Evolutionary conservation across 2,113 vertebrate species (phyloP).

Genomic region (Labeo catla): DNA sequence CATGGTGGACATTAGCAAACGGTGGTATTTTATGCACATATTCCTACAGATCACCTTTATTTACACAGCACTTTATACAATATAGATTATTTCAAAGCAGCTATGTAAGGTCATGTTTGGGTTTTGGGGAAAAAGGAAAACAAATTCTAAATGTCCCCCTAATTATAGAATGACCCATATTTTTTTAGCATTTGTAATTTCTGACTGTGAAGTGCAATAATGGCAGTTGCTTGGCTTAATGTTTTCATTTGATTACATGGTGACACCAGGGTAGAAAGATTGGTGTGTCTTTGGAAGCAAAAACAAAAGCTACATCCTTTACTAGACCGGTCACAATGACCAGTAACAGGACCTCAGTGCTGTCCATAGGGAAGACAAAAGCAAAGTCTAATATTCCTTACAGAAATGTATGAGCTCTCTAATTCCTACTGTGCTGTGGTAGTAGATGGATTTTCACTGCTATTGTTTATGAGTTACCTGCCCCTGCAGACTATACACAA

Average conservation of each 20-base stretch:
- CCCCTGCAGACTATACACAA: not conserved
- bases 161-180: no score
- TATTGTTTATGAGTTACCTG: not conserved
- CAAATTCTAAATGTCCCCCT: no score
- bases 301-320: not conserved
- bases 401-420: not conserved
- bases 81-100: no score
- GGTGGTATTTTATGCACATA: no score
- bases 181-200: not conserved
- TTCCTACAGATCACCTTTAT: no score
- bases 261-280: not conserved
- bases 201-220: not conserved
- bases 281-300: not conserved
- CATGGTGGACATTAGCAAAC: no score
- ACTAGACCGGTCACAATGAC: not conserved
- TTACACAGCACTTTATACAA: no score
- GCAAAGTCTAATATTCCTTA: not conserved
- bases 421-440: not conserved
- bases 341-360: not conserved
- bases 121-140: no score
- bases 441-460: not conserved
- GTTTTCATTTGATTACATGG: not conserved
- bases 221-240: not conserved
- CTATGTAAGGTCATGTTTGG: no score
- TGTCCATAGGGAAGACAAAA: conserved; percentile 3